These are phyloP conservation scores for Ochotona princeps DNA, from an alignment of 2,113 vertebrate genomes.

Conservation along the genomic window DNA sequence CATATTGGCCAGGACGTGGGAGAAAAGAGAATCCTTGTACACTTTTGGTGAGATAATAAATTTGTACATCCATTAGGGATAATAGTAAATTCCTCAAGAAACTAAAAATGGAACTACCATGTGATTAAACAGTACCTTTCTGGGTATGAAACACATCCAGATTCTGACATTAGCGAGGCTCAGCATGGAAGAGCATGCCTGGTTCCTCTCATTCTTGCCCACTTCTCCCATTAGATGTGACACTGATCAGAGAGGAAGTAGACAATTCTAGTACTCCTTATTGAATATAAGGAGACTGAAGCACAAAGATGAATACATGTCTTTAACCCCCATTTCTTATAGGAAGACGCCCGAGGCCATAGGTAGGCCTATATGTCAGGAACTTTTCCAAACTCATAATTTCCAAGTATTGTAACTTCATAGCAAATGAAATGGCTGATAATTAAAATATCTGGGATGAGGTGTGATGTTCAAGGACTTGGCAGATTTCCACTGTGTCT, in stretches of 20 bases:
- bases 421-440: background rate
- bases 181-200: background rate
- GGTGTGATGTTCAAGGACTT: background rate
- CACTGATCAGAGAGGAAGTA: background rate
- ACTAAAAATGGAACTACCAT: background rate
- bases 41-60: background rate
- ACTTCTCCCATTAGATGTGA: background rate
- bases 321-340: background rate
- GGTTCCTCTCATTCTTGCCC: background rate
- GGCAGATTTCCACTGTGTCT: background rate
- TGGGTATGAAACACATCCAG: background rate
- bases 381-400: background rate
- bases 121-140: background rate
- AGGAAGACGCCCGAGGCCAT: background rate
- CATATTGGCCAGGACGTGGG: background rate
- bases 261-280: background rate
- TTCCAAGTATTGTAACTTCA: background rate
- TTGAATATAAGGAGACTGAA: background rate
- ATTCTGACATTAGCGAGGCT: background rate
- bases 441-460: conserved; percentile 20
- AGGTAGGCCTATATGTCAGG: background rate
- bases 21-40: background rate
- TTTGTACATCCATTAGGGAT: background rate
- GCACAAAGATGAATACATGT: background rate
- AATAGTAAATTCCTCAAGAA: background rate